Evolutionary conservation across 2,888 invertebrate species (phyloP).

Genomic region (Catocala fraxini): DNA sequence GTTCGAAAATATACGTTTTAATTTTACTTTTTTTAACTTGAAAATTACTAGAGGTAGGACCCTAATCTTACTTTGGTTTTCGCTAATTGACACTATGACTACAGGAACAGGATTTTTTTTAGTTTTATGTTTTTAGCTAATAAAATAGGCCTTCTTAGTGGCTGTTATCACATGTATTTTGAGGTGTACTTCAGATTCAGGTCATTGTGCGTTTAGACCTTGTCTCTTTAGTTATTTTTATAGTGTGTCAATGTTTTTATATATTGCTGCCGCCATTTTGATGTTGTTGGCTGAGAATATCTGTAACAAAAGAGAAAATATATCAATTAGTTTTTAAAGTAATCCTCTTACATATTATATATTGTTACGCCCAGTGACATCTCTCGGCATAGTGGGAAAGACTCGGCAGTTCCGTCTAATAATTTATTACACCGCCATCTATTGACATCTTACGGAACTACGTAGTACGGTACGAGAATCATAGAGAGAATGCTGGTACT

Average conservation of each 20-base stretch:
- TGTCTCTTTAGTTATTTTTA: slow-evolving; percentile 20
- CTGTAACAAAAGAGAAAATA: slow-evolving; percentile 52
- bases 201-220: slow-evolving; percentile 37
- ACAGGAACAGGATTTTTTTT: slow-evolving; percentile 72
- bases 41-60: slow-evolving; percentile 35
- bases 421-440: too few relatives aligned
- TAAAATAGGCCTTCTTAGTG: slow-evolving; percentile 60
- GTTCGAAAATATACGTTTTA: slow-evolving; percentile 63
- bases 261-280: slow-evolving; percentile 37
- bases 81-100: slow-evolving; percentile 75
- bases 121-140: slow-evolving; percentile 39
- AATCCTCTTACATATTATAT: too few relatives aligned
- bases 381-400: too few relatives aligned
- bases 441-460: too few relatives aligned
- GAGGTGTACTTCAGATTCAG: slow-evolving; percentile 28
- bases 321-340: too few relatives aligned
- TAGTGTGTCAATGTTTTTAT: slow-evolving; percentile 14
- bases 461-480: too few relatives aligned
- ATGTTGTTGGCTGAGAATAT: slow-evolving; percentile 20
- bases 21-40: slow-evolving; percentile 23
- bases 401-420: too few relatives aligned
- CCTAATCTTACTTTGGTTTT: slow-evolving; percentile 71
- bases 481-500: too few relatives aligned
- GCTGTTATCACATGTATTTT: slow-evolving; percentile 59
- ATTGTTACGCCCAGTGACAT: too few relatives aligned